phyloP scores from a whole-genome alignment of 2,797 vertebrate genomes.

The Cryptoprocta ferox region DNA sequence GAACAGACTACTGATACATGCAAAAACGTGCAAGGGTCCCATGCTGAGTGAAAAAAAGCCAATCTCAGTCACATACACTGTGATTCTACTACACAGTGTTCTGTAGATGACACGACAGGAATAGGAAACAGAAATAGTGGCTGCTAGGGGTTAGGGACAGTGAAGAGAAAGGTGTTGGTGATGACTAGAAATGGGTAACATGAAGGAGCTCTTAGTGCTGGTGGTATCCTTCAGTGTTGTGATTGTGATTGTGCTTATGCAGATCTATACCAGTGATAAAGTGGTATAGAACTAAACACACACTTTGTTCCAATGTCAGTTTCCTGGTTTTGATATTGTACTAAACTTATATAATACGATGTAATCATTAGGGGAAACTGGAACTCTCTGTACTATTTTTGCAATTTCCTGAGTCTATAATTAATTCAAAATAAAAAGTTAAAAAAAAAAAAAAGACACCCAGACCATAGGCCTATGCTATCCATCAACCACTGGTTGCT shows the following conservation, averaged over 20 bases:
- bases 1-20: not conserved
- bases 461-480: not conserved
- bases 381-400: not conserved
- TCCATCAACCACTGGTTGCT: not conserved
- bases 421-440: constrained; percentile 23
- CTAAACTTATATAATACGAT: not conserved
- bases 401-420: not conserved
- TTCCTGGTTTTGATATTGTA: not conserved
- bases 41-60: not conserved
- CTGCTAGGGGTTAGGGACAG: not conserved
- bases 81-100: not conserved
- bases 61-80: not conserved
- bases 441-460: not conserved
- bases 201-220: not conserved
- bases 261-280: not conserved
- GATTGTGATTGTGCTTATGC: not conserved
- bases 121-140: not conserved
- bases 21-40: not conserved
- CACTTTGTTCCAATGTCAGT: not conserved
- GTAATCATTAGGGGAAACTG: not conserved
- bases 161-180: not conserved
- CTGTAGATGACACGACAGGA: not conserved
- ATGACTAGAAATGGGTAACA: not conserved
- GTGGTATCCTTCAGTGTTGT: not conserved
- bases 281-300: not conserved